These are phyloP conservation scores for Clytia hemisphaerica DNA, from an alignment of 30 jellyfish, hydroid and myxozoan genomes.

Conservation along the genomic window DNA sequence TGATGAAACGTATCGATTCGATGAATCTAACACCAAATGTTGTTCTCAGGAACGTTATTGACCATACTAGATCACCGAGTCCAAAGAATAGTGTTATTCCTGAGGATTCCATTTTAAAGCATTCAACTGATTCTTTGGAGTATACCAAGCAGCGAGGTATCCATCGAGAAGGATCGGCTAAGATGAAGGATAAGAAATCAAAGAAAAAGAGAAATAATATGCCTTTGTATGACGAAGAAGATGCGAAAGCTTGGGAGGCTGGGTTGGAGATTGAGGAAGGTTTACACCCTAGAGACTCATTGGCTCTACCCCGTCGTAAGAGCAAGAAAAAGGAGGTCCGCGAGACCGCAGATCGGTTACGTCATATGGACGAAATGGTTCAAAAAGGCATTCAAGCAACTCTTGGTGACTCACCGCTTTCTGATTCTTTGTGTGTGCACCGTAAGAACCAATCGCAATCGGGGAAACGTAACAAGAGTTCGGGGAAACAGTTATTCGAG, in stretches of 20 bases:
- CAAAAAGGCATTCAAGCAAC: neutral
- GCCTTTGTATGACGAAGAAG: conserved; percentile 4
- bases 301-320: conserved; percentile 24
- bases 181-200: neutral
- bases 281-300: conserved; percentile 5
- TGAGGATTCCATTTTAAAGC: neutral
- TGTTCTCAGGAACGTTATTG: conserved; percentile 29
- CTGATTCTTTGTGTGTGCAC: conserved; percentile 18
- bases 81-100: neutral
- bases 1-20: conserved; percentile 5
- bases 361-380: neutral
- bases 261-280: too few species aligned
- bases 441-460: too few species aligned
- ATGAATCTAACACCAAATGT: conserved; percentile 28
- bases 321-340: conserved; percentile 13
- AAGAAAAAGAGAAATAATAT: neutral
- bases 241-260: conserved; percentile 9
- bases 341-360: conserved; percentile 28
- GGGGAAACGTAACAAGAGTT: too few species aligned
- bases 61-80: neutral
- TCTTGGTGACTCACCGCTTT: conserved; percentile 7
- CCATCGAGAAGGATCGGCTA: neutral
- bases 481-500: too few species aligned
- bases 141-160: neutral
- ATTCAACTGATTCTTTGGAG: neutral